These are phyloP conservation scores for Heterochromis multidens DNA, from an alignment of 2,113 vertebrate species.

Conservation along the genomic window DNA sequence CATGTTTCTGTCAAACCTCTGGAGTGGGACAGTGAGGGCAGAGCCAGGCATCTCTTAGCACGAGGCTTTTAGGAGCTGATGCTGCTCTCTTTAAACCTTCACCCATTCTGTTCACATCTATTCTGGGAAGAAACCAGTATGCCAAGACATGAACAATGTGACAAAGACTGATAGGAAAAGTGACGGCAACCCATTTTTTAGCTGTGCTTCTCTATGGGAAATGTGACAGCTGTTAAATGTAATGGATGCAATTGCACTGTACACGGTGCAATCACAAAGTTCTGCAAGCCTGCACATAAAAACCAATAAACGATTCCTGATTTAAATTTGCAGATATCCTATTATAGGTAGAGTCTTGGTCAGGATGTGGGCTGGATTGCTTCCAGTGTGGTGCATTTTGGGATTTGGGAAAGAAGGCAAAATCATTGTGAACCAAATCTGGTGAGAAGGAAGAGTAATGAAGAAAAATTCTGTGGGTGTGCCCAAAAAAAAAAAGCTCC, in stretches of 20 bases:
- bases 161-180: neutral
- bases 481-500: neutral
- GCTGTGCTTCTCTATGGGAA: neutral
- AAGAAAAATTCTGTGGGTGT: neutral
- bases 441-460: neutral
- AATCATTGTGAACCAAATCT: neutral
- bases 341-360: neutral
- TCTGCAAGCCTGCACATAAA: neutral
- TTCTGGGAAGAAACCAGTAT: neutral
- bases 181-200: neutral
- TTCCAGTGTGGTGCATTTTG: neutral
- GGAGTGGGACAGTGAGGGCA: constrained; percentile 5
- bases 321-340: neutral
- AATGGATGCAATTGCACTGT: neutral
- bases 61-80: neutral
- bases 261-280: neutral
- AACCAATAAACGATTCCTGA: neutral
- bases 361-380: neutral
- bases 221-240: neutral
- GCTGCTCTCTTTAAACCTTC: constrained; percentile 6
- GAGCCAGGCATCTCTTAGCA: neutral
- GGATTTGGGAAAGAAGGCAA: neutral
- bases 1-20: constrained; percentile 37
- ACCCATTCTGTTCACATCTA: neutral
- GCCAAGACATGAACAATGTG: neutral